Evolutionary conservation across 2,113 vertebrate genomes (phyloP).

Genomic region (Nycticebus coucang): DNA sequence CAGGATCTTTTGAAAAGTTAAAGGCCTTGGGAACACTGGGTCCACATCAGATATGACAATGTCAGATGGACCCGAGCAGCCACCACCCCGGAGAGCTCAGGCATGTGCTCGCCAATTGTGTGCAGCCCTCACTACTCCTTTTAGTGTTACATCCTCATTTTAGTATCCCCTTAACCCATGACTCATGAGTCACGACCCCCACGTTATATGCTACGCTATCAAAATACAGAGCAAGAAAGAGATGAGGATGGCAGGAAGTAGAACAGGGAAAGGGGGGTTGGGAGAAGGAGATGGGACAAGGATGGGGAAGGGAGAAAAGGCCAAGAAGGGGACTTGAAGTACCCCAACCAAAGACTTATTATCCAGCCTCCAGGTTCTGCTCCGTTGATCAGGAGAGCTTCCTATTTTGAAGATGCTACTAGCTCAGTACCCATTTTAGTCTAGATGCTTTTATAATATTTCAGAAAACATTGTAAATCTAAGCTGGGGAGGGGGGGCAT

Average conservation of each 20-base stretch:
- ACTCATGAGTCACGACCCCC: background rate
- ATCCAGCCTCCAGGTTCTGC: background rate
- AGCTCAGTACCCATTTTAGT: background rate
- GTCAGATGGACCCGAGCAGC: background rate
- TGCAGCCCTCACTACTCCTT: too few relatives aligned
- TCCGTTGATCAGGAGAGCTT: background rate
- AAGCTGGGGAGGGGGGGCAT: background rate
- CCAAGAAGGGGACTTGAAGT: background rate
- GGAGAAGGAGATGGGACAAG: background rate
- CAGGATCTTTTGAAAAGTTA: background rate
- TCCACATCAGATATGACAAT: background rate
- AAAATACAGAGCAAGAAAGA: background rate
- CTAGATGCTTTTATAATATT: background rate
- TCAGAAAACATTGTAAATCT: background rate
- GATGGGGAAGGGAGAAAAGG: background rate
- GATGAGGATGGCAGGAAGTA: background rate
- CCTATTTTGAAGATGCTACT: background rate
- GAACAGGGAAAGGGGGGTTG: background rate
- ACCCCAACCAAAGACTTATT: background rate
- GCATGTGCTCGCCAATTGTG: background rate
- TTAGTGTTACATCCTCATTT: background rate
- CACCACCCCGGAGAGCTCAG: rapidly evolving
- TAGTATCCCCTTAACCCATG: background rate
- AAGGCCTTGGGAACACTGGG: background rate
- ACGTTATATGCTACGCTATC: background rate